phyloP scores from a whole-genome alignment of 2,888 invertebrate genomes.

The Phragmatobia fuliginosa region DNA sequence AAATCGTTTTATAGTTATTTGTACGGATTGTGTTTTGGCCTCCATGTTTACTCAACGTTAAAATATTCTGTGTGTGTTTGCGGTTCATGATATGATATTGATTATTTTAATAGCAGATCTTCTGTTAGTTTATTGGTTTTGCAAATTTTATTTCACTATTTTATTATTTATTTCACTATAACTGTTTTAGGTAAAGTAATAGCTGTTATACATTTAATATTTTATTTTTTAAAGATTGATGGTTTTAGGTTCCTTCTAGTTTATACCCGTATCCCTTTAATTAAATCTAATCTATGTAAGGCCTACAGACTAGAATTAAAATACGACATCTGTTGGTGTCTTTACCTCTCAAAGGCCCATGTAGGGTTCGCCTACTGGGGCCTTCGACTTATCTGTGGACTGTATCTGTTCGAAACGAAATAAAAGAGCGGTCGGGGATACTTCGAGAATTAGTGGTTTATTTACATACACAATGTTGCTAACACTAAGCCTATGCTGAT shows the following conservation, averaged over 20 bases:
- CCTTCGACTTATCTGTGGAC: too few species aligned
- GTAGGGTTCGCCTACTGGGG: too few species aligned
- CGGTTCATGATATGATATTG: conserved; percentile 1
- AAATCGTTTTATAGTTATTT: conserved; percentile 18
- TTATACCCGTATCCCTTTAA: too few species aligned
- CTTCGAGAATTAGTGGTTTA: too few species aligned
- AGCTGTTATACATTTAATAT: background rate
- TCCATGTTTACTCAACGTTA: conserved; percentile 13
- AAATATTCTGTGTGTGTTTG: conserved; percentile 19
- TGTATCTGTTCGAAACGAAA: too few species aligned
- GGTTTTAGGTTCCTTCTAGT: too few species aligned
- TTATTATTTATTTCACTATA: too few species aligned
- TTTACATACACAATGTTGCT: too few species aligned
- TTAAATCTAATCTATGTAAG: background rate
- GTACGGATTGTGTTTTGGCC: conserved; percentile 11
- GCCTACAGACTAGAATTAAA: background rate
- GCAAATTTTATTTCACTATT: background rate
- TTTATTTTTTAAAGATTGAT: too few species aligned
- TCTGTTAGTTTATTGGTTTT: conserved; percentile 1
- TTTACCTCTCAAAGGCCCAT: background rate
- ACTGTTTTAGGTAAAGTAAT: background rate
- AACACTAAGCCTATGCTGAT: too few species aligned
- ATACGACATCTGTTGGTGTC: background rate
- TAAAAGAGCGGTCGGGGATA: too few species aligned
- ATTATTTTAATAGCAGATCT: background rate